phyloP scores from a whole-genome alignment of 2,888 invertebrate species.

The Terebella lapidaria region DNA sequence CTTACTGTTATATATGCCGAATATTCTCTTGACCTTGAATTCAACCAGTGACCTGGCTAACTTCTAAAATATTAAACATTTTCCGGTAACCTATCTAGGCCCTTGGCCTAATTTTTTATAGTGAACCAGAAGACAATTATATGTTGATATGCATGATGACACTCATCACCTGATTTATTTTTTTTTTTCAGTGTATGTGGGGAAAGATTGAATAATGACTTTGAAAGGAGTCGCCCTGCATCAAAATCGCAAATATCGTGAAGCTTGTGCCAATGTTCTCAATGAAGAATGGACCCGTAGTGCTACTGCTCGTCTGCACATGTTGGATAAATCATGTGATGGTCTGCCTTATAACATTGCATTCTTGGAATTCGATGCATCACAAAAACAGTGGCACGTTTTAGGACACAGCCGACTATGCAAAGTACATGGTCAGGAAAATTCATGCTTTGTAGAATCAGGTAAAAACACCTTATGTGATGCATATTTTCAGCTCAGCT shows the following conservation, averaged over 20 bases:
- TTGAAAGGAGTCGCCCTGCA: slow-evolving; percentile 29
- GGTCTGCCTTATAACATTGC: slow-evolving; percentile 36
- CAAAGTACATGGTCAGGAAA: slow-evolving; percentile 32
- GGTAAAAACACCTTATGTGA: slow-evolving; percentile 25
- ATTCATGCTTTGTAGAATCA: slow-evolving; percentile 45
- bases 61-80: no score
- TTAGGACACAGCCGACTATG: slow-evolving; percentile 42
- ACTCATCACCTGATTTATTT: no score
- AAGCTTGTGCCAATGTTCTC: slow-evolving; percentile 40
- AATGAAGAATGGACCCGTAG: slow-evolving; percentile 47
- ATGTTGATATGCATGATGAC: no score
- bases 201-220: no score
- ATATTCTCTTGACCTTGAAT: no score
- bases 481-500: background rate
- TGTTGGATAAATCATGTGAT: slow-evolving; percentile 42
- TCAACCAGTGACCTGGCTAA: no score
- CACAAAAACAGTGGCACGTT: slow-evolving; percentile 20
- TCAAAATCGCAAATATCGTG: slow-evolving; percentile 29
- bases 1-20: no score
- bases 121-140: no score
- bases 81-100: no score
- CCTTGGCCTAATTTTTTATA: no score
- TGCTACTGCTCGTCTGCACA: slow-evolving; percentile 35
- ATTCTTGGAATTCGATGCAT: slow-evolving; percentile 23
- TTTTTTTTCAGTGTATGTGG: no score